Conservation (phyloP, 2,797 vertebrate genomes). For the Leptatherina wallacei region DNA sequence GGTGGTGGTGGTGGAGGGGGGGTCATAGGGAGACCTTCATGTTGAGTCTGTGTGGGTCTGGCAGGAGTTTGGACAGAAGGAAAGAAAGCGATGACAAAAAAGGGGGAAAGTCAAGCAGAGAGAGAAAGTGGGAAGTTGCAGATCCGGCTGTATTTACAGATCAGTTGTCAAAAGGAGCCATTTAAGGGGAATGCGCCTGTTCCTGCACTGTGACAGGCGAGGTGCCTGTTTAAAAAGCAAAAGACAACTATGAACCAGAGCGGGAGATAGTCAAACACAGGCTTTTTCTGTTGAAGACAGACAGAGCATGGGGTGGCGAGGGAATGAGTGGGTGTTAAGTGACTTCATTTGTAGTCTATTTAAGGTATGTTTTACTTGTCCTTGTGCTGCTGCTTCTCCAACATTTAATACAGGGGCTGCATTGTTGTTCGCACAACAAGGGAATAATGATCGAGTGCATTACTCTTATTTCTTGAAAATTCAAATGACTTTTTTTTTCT, state of each 20-base stretch:
- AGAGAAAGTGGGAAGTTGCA: constrained; percentile 85
- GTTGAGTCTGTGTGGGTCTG: constrained; percentile 75
- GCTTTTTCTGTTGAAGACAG: constrained; percentile 75
- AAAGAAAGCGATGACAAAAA: constrained; percentile 58
- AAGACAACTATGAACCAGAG: constrained; percentile 79
- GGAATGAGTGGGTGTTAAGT: constrained; percentile 80
- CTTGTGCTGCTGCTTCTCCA: constrained; percentile 73
- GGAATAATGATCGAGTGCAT: constrained; percentile 66
- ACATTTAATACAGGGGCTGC: constrained; percentile 66
- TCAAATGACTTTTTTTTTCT: constrained; percentile 64
- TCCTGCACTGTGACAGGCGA: constrained; percentile 74
- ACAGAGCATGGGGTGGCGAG: constrained; percentile 75
- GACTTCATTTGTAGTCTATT: constrained; percentile 85
- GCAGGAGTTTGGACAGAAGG: constrained; percentile 68
- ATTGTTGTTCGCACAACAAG: constrained; percentile 62
- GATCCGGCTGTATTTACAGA: constrained; percentile 99
- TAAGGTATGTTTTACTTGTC: constrained; percentile 83
- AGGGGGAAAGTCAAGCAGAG: constrained; percentile 65
- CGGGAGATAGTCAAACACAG: constrained; percentile 76
- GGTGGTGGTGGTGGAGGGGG: constrained; percentile 37
- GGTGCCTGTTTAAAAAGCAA: constrained; percentile 80
- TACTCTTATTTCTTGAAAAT: constrained; percentile 70
- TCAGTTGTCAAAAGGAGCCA: constrained; percentile 97
- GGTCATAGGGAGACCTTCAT: constrained; percentile 70
- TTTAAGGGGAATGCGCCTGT: constrained; percentile 82